Base-by-base conservation (phyloP, 2,797 vertebrate species). In the Microcaecilia unicolor region DNA sequence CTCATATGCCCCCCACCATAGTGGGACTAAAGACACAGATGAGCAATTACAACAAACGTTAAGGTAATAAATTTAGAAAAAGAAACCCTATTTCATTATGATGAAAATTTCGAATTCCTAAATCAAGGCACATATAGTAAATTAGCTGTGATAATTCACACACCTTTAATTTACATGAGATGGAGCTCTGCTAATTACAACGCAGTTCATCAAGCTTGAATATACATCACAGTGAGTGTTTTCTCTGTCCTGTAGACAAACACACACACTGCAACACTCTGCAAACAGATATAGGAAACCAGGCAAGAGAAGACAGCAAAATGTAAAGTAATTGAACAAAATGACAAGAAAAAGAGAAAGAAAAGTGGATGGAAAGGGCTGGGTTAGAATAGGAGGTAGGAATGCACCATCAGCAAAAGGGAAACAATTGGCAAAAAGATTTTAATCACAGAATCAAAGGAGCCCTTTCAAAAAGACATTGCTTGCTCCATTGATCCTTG, bases 21-120 rank as follows among this genome's bases (percentile, higher is more conserved):
- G n/a, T n/a, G n/a, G n/a, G n/a, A n/a, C n/a, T n/a, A n/a, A n/a
- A n/a, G n/a, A n/a, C n/a, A n/a, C n/a, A n/a, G n/a, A n/a, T n/a
- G n/a, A n/a, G n/a, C n/a, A n/a, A n/a, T n/a, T 47, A 47, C 38
- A 34, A 36, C 47, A 47, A 25, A 39, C 39, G 31, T 41, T 16
- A 24, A 19, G 28, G 18, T 44, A 36, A 45, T 42, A 51, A 40
- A 41, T 24, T 18, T 21, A 38, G 25, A 13, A 27, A 36, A 27
- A 29, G 37, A 44, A 45, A 32, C 34, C 29, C 19, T 26, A 33
- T n/a, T n/a, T n/a, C n/a, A n/a, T n/a, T n/a, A n/a, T n/a, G n/a
- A n/a, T n/a, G n/a, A n/a, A n/a, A n/a, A n/a, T n/a, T n/a, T n/a
- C n/a, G n/a, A n/a, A n/a, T n/a, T n/a, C n/a, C n/a, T n/a, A 43